Evolutionary conservation across 2,797 vertebrate genomes (phyloP).

Genomic region (Lacerta agilis): DNA sequence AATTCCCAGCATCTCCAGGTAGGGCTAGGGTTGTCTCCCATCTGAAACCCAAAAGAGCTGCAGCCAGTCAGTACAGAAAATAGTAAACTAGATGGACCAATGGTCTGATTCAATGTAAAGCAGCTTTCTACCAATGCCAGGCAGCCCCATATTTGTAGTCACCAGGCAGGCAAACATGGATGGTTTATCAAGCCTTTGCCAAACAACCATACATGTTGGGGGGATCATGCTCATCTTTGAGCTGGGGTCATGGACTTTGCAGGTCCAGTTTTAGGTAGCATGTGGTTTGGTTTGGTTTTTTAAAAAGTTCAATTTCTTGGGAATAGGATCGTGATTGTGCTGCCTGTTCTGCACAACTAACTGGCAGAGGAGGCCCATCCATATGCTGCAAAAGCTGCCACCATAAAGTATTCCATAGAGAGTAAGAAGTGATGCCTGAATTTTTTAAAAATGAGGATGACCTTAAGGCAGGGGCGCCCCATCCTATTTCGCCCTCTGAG

Average conservation of each 20-base stretch:
- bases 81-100: too few relatives aligned
- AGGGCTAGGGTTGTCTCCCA: too few relatives aligned
- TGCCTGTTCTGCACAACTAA: neutral
- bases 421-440: neutral
- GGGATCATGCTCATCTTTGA: neutral
- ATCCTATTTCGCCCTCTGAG: too few relatives aligned
- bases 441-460: too few relatives aligned
- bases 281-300: neutral
- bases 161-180: neutral
- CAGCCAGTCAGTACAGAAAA: too few relatives aligned
- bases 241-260: neutral
- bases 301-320: neutral
- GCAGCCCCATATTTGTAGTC: neutral
- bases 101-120: too few relatives aligned
- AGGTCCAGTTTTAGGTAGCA: too few relatives aligned
- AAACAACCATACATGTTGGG: neutral
- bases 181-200: neutral
- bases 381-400: neutral
- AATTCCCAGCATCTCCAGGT: too few relatives aligned
- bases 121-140: too few relatives aligned
- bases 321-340: neutral
- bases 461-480: too few relatives aligned
- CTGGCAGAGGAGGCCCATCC: neutral
- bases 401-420: constrained; percentile 39
- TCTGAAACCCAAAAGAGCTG: too few relatives aligned